These are phyloP conservation scores for Galerucella calmariensis DNA, from an alignment of 2,888 invertebrate species.

Conservation along the genomic window DNA sequence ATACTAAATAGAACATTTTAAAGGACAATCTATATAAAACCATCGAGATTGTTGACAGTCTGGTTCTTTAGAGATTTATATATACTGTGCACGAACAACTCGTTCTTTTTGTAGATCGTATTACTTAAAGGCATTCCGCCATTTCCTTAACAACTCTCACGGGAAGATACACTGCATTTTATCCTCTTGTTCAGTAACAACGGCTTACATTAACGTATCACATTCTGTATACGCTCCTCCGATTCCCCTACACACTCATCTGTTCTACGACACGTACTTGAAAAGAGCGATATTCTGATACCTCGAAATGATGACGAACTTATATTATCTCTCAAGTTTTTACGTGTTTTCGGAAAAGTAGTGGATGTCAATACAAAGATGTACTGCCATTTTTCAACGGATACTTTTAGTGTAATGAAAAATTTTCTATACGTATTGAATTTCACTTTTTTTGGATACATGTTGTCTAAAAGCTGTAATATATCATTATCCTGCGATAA, in stretches of 20 bases:
- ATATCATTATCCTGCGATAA: background rate
- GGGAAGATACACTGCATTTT: background rate
- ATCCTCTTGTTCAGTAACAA: conserved; percentile 6
- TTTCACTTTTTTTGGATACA: background rate
- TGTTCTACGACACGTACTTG: background rate
- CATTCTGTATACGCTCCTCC: conserved; percentile 1
- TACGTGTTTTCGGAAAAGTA: conserved; percentile 30
- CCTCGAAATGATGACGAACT: conserved; percentile 27
- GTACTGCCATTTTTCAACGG: conserved; percentile 54
- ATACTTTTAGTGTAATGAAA: conserved; percentile 58
- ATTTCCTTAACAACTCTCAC: conserved; percentile 4
- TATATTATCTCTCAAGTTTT: conserved; percentile 19
- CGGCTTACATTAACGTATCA: conserved; percentile 4
- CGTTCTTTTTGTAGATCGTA: background rate
- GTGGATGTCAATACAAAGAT: conserved; percentile 52
- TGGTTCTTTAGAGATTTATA: background rate
- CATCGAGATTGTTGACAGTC: background rate
- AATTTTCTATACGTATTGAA: conserved; percentile 46
- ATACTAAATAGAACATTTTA: background rate
- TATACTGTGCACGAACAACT: background rate
- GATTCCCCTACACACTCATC: too few species aligned
- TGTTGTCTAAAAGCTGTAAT: background rate
- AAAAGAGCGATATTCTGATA: conserved; percentile 28
- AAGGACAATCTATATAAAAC: background rate
- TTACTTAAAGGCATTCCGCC: conserved; percentile 7